Percentiles rank a stretch among this genome's conserved stretches.
These are phyloP conservation scores for Ophiodon elongatus DNA, from an alignment of 2,113 vertebrate species.

Conservation along the genomic window DNA sequence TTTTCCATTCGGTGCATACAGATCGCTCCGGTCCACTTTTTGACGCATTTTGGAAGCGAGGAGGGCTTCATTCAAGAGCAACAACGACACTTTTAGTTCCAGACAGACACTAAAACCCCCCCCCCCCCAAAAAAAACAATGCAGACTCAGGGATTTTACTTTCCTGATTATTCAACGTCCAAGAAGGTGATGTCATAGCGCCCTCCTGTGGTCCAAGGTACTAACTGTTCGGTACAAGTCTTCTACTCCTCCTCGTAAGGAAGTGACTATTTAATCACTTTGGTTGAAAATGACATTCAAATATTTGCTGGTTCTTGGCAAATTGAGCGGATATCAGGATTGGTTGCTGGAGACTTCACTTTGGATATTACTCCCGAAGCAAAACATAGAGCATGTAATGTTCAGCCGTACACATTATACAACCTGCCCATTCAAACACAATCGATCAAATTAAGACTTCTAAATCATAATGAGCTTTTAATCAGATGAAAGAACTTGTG, in stretches of 20 bases:
- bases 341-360: not conserved
- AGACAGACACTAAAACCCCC: not conserved
- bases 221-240: not conserved
- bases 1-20: not conserved
- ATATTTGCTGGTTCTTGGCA: not conserved
- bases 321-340: not conserved
- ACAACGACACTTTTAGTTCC: not conserved
- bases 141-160: not conserved
- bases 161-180: not conserved
- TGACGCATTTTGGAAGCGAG: not conserved
- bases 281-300: not conserved
- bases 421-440: not conserved
- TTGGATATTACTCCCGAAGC: not conserved
- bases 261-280: not conserved
- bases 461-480: not conserved
- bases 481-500: not conserved
- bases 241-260: not conserved
- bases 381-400: not conserved
- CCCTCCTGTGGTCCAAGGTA: conserved; percentile 59
- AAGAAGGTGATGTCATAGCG: conserved; percentile 33
- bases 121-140: conserved; percentile 12
- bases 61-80: not conserved
- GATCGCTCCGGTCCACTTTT: not conserved
- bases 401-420: not conserved
- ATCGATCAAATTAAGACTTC: too few species aligned